phyloP scores from a whole-genome alignment of 92 coral and sea anemone genomes.

The Heteractis magnifica region DNA sequence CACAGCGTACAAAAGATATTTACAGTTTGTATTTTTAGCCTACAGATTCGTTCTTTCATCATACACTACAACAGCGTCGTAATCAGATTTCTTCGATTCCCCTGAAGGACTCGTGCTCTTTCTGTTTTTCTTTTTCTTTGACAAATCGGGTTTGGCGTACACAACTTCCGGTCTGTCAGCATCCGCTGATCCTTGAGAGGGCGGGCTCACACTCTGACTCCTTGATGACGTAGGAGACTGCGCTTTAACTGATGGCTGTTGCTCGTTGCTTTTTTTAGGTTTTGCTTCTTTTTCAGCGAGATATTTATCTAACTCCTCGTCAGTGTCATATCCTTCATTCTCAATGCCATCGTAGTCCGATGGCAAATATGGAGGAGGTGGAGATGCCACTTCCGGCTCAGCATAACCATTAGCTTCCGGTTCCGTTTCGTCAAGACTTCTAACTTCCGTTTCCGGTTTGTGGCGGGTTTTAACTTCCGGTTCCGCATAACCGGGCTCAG shows the following conservation, averaged over 20 bases:
- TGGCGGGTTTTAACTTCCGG: neutral
- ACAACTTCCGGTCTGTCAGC: conserved; percentile 30
- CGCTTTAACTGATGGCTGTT: neutral
- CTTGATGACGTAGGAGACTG: conserved; percentile 21
- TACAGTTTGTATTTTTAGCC: neutral
- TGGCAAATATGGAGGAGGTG: conserved; percentile 20
- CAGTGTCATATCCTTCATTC: conserved; percentile 54
- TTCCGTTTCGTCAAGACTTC: neutral
- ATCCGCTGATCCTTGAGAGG: conserved; percentile 1
- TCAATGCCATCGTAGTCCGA: conserved; percentile 45
- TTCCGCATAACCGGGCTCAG: conserved; percentile 24
- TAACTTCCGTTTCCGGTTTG: conserved; percentile 17
- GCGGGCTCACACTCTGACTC: conserved; percentile 27
- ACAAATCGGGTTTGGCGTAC: conserved; percentile 65
- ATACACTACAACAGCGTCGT: conserved; percentile 79
- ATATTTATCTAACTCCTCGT: conserved; percentile 49
- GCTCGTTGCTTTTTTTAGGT: neutral
- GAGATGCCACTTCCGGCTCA: conserved; percentile 15
- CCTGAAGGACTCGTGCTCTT: neutral
- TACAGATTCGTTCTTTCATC: conserved; percentile 83
- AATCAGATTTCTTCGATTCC: conserved; percentile 14
- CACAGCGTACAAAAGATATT: too few species aligned
- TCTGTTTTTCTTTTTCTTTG: conserved; percentile 53
- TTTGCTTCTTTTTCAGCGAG: conserved; percentile 11
- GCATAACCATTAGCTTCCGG: conserved; percentile 16